Evolutionary conservation across 1,140 invertebrate species (phyloP).

Genomic region (Nilaparvata lugens): DNA sequence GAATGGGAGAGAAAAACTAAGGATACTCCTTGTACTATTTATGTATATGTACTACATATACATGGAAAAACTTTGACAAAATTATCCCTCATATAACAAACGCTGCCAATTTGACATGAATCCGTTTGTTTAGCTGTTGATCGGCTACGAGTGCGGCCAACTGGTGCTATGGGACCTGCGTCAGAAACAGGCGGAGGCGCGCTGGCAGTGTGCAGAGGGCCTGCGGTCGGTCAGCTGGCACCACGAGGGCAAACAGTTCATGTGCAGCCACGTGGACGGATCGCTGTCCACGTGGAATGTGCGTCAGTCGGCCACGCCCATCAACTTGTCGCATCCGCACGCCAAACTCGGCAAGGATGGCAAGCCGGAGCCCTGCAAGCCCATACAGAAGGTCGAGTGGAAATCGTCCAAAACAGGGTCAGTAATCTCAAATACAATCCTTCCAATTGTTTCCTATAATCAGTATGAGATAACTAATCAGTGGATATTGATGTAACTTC

Average conservation of each 20-base stretch:
- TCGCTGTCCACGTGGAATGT: conserved; percentile 87
- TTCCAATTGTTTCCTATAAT: no score
- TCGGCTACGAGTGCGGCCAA: conserved; percentile 91
- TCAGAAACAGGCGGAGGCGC: conserved; percentile 66
- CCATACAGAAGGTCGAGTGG: conserved; percentile 93
- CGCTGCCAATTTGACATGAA: no score
- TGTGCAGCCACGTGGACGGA: conserved; percentile 92
- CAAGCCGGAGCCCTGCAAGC: conserved; percentile 77
- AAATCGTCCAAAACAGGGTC: conserved; percentile 82
- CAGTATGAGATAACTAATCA: no score
- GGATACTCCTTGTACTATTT: no score
- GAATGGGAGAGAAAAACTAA: no score
- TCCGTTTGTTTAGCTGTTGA: no score
- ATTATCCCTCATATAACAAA: no score
- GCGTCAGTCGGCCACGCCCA: conserved; percentile 62
- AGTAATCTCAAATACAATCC: conserved; percentile 34
- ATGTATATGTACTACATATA: no score
- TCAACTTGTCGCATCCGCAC: conserved; percentile 79
- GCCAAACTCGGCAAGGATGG: conserved; percentile 83
- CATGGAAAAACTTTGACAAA: no score
- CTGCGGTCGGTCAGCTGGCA: conserved; percentile 90
- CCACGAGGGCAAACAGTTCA: conserved; percentile 95
- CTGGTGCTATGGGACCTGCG: conserved; percentile 94
- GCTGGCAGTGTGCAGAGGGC: conserved; percentile 68
- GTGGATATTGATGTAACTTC: no score